phyloP scores from a whole-genome alignment of 2,797 vertebrate genomes.

The Lacerta viridis region DNA sequence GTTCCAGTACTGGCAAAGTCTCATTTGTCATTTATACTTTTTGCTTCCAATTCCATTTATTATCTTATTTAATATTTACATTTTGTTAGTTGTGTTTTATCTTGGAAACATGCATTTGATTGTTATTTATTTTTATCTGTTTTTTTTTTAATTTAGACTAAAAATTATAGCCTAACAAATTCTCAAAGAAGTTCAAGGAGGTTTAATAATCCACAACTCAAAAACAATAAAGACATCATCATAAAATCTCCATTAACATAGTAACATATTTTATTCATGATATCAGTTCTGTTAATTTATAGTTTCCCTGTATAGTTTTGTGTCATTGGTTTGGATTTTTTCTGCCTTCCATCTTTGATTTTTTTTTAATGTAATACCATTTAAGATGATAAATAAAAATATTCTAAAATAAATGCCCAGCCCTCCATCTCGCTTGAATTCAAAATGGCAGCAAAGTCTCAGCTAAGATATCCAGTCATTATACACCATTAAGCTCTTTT shows the following conservation, averaged over 20 bases:
- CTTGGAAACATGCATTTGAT: not conserved
- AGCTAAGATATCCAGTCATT: not conserved
- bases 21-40: not conserved
- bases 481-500: conserved; percentile 11
- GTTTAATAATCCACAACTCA: no score
- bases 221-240: no score
- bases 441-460: conserved; percentile 2
- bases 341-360: not conserved
- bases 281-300: not conserved
- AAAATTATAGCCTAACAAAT: no score
- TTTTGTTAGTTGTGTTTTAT: not conserved
- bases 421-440: not conserved
- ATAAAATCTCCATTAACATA: no score
- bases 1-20: not conserved
- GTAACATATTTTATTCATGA: not conserved
- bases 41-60: not conserved
- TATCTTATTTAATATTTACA: not conserved
- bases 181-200: no score
- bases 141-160: no score
- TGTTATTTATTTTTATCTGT: not conserved
- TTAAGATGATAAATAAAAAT: not conserved
- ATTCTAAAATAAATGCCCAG: not conserved
- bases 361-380: not conserved
- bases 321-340: not conserved
- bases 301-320: not conserved